phyloP scores from a whole-genome alignment of 2,888 invertebrate species.

The Phasia obesa region DNA sequence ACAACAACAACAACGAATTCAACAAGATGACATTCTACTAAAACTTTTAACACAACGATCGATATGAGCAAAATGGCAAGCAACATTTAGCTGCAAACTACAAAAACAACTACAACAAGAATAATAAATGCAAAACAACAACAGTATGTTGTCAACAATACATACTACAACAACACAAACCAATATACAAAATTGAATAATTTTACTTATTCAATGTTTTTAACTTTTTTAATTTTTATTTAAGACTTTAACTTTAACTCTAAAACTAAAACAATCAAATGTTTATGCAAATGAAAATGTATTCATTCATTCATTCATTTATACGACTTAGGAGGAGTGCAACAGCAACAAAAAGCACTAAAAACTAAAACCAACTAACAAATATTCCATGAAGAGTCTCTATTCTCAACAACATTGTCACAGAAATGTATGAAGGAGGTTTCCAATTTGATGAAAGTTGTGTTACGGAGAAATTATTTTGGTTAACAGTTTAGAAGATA shows the following conservation, averaged over 20 bases:
- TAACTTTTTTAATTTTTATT: not conserved
- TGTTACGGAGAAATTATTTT: not conserved
- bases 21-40: slow-evolving; percentile 37
- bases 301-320: slow-evolving; percentile 3
- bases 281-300: slow-evolving; percentile 67
- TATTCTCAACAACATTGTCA: slow-evolving; percentile 52
- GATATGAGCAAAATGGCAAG: not conserved
- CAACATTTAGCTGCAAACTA: slow-evolving; percentile 15
- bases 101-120: slow-evolving; percentile 14
- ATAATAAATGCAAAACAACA: not conserved
- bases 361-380: slow-evolving; percentile 21
- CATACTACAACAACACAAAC: not conserved
- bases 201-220: not conserved
- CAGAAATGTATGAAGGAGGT: slow-evolving; percentile 13
- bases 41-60: slow-evolving; percentile 31
- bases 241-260: slow-evolving; percentile 42
- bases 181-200: slow-evolving; percentile 10
- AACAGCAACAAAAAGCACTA: slow-evolving; percentile 26
- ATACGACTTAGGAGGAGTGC: slow-evolving; percentile 29
- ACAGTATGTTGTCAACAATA: not conserved
- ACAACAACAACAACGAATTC: not conserved
- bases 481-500: not conserved
- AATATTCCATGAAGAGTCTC: slow-evolving; percentile 14
- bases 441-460: slow-evolving; percentile 3
- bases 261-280: slow-evolving; percentile 61